Evolutionary conservation across 1,140 invertebrate genomes (phyloP), one percentile per base, ranked within the genome.

Genomic region (Drepana arcuata): DNA sequence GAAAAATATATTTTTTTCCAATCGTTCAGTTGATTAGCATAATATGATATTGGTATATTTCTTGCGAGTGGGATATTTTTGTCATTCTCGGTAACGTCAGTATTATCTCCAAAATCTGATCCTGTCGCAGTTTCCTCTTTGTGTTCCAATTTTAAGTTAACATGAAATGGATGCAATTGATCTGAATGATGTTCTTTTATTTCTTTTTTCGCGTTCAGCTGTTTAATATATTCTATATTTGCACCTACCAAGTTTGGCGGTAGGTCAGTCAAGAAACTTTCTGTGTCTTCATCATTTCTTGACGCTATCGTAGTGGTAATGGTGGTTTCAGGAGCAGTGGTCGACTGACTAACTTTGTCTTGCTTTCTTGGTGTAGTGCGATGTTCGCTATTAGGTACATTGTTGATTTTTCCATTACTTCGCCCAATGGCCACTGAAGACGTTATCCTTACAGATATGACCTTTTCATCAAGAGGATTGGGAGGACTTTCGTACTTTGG

Each of bases 361-460:
- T n/a, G n/a, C n/a, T n/a, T n/a, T n/a, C n/a, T n/a, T n/a, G n/a
- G n/a, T 26, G 24, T 26, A 7, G 6, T 10, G 2, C 10, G 6
- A 2, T 5, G 18, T 4, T 21, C 9, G 9, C 18, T 26, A 10
- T 4, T 4, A 27, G 31, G 34, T 43, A 41, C 44, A 21, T 56
- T 34, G 10, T 15, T 37, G 14, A 57, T 32, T 54, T 65, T 66
- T 9, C 32, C 32, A 39, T 60, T 63, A 7, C 70, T 56, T 38
- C 83, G 57, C 10, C 66, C 80, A 6, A 84, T 64, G 10, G 81
- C 83, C 7, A 84, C 73, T 15, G 83, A 84, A 13, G 83, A 84
- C 13, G 83, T 84, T 24, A 84, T 82, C 60, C 83, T 69, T 21
- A 84, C 81, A 21, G 79, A 83, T 53, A 84, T 84, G 14, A 84